Conservation (phyloP, 2,113 vertebrate species). For the Mungos mungo region DNA sequence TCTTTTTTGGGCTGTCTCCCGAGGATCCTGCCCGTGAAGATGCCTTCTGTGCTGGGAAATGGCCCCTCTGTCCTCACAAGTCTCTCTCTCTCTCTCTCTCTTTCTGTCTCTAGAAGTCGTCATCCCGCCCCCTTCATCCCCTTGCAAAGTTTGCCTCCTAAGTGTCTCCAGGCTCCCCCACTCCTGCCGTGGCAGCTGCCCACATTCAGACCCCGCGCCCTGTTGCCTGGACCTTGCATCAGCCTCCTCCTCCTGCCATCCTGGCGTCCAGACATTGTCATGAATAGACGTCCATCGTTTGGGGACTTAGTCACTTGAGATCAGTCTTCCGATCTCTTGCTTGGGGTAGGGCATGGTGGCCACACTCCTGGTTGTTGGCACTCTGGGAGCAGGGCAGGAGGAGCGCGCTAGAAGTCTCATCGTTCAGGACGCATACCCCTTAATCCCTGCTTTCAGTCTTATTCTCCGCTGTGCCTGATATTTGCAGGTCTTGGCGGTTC, state of each 20-base stretch:
- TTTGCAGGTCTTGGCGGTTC: background rate
- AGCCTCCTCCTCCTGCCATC: background rate
- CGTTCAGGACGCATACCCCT: background rate
- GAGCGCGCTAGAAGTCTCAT: no score
- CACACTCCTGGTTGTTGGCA: no score
- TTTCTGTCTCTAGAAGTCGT: no score
- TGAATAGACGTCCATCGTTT: background rate
- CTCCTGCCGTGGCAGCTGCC: background rate
- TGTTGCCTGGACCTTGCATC: background rate
- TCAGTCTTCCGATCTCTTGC: background rate
- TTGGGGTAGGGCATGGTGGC: background rate
- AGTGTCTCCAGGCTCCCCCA: background rate
- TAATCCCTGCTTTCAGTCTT: no score
- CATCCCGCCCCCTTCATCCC: background rate
- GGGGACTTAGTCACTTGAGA: background rate
- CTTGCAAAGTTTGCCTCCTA: background rate
- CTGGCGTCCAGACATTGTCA: background rate
- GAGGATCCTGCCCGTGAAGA: background rate
- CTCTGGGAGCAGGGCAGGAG: background rate
- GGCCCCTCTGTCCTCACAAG: no score
- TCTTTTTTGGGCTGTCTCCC: background rate
- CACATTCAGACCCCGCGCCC: accelerated
- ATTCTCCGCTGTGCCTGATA: background rate
- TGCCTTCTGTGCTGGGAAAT: background rate
- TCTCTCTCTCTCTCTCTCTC: no score